Base-by-base conservation (phyloP, 2,113 vertebrate species). In the Grammomys dolichurus region DNA sequence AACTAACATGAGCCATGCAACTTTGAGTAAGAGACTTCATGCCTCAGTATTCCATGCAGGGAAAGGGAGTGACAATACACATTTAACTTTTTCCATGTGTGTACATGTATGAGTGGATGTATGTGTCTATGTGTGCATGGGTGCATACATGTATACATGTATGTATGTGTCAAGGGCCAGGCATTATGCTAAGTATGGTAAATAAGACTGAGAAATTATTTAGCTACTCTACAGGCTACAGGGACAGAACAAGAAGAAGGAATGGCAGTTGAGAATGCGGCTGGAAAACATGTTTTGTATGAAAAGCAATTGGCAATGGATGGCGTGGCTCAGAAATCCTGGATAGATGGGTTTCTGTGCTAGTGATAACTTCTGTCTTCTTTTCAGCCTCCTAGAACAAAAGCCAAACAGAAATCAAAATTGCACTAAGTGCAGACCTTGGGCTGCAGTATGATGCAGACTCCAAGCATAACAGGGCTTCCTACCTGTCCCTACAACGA, bases 21-120 rank as follows among this genome's bases (percentile, higher is more conserved):
- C 90, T 87, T 75, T 73, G 17, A 40, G 69, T 67, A 90, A 80
- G 81, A 76, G 36, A n/a, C 75, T 89, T 96, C 51, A 48, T 22
- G 86, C 94, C 84, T 93, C 87, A 93, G 73, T 97, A 77, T 90
- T 88, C 36, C 13, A 89, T 24, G 20, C 63, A 87, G 40, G 36
- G 91, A 96, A 77, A 48, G 67, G 33, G 43, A n/a, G 33, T 82
- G 28, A n/a, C 9, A 31, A 48, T 31, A 26, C 7, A 54, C 73
- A 46, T 48, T 87, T 84, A 51, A 85, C 24, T 56, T 28, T 46
- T 51, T 7, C 31, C 54, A 12, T 12, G 43, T 67, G 31, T 36
- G 43, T 3, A 19, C 6, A 10, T 1, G 14, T 33, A 16, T 22
- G 20, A 11, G 31, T 80, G 6, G 31, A 17, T 54, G 28, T 2